Evolutionary conservation across 2,113 vertebrate species (phyloP).

Genomic region (Gambusia holbrooki): DNA sequence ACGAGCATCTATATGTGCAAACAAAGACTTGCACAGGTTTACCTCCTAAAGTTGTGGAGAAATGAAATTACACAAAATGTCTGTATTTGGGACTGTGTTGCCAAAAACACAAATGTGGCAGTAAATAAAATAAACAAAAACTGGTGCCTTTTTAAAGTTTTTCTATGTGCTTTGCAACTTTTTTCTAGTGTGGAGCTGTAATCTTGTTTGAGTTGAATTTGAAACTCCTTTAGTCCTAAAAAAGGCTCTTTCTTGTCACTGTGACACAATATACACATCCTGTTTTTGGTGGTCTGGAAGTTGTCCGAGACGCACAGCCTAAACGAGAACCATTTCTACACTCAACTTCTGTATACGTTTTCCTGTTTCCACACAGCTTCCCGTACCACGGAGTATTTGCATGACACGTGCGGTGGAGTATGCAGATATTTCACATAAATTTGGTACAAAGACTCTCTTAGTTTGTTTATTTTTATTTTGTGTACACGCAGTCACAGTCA

Average conservation of each 20-base stretch:
- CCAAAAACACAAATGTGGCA: too few species aligned
- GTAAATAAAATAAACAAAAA: too few species aligned
- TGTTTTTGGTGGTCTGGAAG: neutral
- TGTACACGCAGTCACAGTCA: conserved; percentile 26
- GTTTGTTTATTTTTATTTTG: neutral
- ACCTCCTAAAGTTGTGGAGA: too few species aligned
- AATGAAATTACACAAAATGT: too few species aligned
- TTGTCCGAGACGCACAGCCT: neutral
- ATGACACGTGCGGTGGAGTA: neutral
- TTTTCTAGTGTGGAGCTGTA: too few species aligned
- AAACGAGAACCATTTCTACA: neutral
- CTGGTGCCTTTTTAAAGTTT: too few species aligned
- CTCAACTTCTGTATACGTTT: neutral
- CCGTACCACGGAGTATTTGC: neutral
- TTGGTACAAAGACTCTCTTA: neutral
- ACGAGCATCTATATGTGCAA: too few species aligned
- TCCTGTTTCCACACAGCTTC: conserved; percentile 1
- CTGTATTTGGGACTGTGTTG: too few species aligned
- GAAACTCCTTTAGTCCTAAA: neutral
- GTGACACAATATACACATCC: neutral
- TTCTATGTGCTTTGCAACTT: too few species aligned
- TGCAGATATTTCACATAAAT: neutral
- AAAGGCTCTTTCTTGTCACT: neutral
- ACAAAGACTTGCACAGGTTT: too few species aligned
- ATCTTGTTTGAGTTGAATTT: neutral